A percentile compares a stretch with the other conserved stretches of the same genome.
phyloP scores from a whole-genome alignment of 2,113 vertebrate species.

The Tragelaphus scriptus region DNA sequence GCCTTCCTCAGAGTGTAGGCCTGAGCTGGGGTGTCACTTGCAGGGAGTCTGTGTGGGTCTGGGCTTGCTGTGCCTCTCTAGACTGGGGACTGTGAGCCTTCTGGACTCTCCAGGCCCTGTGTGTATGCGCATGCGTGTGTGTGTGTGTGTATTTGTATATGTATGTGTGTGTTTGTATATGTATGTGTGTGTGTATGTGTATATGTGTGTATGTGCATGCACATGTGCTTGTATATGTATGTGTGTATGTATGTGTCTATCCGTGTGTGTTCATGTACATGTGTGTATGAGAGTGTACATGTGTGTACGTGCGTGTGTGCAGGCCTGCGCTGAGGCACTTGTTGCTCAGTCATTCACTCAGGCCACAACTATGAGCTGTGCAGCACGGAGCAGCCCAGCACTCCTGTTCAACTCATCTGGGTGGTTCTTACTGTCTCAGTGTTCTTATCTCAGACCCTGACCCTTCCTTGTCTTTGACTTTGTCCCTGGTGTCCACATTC shows the following conservation, averaged over 20 bases:
- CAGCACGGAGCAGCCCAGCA: not conserved
- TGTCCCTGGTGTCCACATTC: not conserved
- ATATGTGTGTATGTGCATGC: accelerated
- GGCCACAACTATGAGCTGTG: not conserved
- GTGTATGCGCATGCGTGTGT: not conserved
- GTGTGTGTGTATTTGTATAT: not conserved
- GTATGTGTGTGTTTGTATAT: no score
- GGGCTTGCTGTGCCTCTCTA: not conserved
- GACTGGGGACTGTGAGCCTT: not conserved
- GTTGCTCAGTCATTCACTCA: not conserved
- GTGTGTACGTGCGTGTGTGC: not conserved
- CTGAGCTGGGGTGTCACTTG: not conserved
- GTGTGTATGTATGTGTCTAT: not conserved
- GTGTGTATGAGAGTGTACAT: not conserved
- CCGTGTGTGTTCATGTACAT: accelerated
- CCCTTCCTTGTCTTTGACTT: not conserved
- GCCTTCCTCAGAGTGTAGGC: not conserved
- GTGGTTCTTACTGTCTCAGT: not conserved
- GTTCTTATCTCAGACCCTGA: not conserved
- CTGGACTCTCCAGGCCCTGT: not conserved
- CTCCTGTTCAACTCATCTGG: not conserved
- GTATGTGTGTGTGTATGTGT: accelerated
- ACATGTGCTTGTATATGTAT: not conserved
- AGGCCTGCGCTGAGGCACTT: not conserved
- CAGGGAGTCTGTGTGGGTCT: not conserved